Evolutionary conservation across 1,140 invertebrate species (phyloP), one percentile per base, ranked within the genome.

Genomic region (Bilobella aurantiaca): DNA sequence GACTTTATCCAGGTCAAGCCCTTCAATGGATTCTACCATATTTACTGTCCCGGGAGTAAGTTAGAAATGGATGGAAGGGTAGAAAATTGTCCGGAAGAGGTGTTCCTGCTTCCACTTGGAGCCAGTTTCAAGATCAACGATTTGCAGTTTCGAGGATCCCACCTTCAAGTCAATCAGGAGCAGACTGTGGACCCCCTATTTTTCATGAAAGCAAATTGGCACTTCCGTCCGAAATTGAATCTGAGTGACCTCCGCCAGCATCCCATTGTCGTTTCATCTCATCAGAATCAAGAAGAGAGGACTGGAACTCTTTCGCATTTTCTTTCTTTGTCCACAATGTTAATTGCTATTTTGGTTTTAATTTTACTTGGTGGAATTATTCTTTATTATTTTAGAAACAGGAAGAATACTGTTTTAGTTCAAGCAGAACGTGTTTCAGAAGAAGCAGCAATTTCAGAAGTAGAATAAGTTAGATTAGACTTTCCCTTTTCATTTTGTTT

Each of bases 1-100:
- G 28, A 62, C 16, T 62, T 42, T 62, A 28, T 62, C 25, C 59
- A 62, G 25, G 30, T 62, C 31, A 62, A 62, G 28, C 59, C 59
- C 3, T 12, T 3, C n/a, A 3, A 25, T 21, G 37, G 37, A 42
- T 42, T 18, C 21, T 23, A 42, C 32, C 34, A 42, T 27, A 37
- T 62, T 27, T 62, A 62, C 59, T 62, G 59, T 28, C 31, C 31
- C 5, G 34, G 32, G 28, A 18, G 29, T 18, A 62, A 12, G 12
- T 14, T 62, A 8, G 25, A 14, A 8, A 62, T 62, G 3, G 27
- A 12, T 8, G 59, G 59, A 12, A 34, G 30, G 25, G 8, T 16
- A 12, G 3, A 42, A 21, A 3, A 3, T 3, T 62, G 59, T 62
- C 59, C 59, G 18, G 29, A 31, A 3, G 59, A 62, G 3, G 59